Conservation (phyloP, 1,140 invertebrate genomes). For the Doryteuthis pealeii region DNA sequence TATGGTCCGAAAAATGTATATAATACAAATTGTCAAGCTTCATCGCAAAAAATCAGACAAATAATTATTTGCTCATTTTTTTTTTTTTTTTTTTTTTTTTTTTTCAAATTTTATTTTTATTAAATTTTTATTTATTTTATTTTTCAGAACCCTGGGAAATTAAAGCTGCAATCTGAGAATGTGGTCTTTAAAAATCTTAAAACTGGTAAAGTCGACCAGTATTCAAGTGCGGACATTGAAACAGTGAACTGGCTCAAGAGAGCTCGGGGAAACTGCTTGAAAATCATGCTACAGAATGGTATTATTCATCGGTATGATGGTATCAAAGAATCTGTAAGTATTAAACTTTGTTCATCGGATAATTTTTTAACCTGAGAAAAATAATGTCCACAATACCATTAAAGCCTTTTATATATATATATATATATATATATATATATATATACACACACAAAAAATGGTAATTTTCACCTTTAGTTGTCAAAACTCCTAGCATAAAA, state of each 20-base stretch:
- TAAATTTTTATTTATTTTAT: conserved; percentile 18
- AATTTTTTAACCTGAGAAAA: neutral
- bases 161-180: conserved; percentile 90
- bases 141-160: conserved; percentile 67
- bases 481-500: too few species aligned
- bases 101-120: too few species aligned
- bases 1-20: too few species aligned
- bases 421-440: too few species aligned
- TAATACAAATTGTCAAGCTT: too few species aligned
- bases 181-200: conserved; percentile 94
- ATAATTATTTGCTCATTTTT: too few species aligned
- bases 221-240: conserved; percentile 82
- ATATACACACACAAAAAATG: too few species aligned
- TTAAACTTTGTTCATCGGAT: neutral
- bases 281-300: conserved; percentile 90
- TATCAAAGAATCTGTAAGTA: conserved; percentile 84
- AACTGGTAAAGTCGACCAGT: conserved; percentile 94
- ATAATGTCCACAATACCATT: conserved; percentile 7
- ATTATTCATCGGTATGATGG: conserved; percentile 88
- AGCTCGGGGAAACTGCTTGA: conserved; percentile 83
- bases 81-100: too few species aligned
- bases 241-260: conserved; percentile 90
- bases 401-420: conserved; percentile 6
- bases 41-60: too few species aligned
- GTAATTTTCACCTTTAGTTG: too few species aligned